These are phyloP conservation scores for Ormyrus pomaceus DNA, from an alignment of 2,888 invertebrate genomes.

Conservation along the genomic window DNA sequence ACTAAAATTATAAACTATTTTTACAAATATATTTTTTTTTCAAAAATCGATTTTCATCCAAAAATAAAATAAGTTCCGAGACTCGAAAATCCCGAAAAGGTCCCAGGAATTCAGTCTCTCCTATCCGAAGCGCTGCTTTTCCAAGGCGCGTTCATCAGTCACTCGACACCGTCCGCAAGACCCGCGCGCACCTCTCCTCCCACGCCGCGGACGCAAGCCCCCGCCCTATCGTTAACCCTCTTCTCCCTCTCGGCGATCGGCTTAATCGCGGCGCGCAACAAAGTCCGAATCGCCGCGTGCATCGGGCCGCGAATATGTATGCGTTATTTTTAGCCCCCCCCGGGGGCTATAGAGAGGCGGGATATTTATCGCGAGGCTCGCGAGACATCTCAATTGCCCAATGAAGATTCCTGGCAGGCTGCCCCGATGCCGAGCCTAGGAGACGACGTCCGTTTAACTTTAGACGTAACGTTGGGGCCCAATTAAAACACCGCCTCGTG, in stretches of 20 bases:
- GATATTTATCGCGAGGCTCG: constrained; percentile 51
- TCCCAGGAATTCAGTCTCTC: too few relatives aligned
- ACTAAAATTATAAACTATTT: too few relatives aligned
- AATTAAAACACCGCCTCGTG: constrained; percentile 57
- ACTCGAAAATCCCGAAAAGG: too few relatives aligned
- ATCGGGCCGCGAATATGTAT: too few relatives aligned
- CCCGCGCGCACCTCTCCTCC: too few relatives aligned
- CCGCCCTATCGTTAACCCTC: constrained; percentile 19
- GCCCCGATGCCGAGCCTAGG: constrained; percentile 28
- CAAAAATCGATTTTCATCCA: too few relatives aligned
- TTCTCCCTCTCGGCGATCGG: not conserved
- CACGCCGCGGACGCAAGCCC: too few relatives aligned
- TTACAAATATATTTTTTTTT: too few relatives aligned
- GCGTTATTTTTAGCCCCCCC: constrained; percentile 47
- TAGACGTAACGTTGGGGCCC: constrained; percentile 53
- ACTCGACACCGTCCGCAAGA: too few relatives aligned
- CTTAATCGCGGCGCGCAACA: not conserved
- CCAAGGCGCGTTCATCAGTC: too few relatives aligned
- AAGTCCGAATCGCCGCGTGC: not conserved
- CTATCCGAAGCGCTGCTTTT: too few relatives aligned
- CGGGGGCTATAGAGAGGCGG: not conserved
- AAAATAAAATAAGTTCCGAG: too few relatives aligned
- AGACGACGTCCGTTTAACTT: constrained; percentile 54
- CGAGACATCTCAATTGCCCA: constrained; percentile 57
- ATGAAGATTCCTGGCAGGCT: constrained; percentile 59